Evolutionary conservation across 2,888 invertebrate species (phyloP), one percentile per base, ranked within the genome.

Genomic region (Tetramorium bicarinatum): DNA sequence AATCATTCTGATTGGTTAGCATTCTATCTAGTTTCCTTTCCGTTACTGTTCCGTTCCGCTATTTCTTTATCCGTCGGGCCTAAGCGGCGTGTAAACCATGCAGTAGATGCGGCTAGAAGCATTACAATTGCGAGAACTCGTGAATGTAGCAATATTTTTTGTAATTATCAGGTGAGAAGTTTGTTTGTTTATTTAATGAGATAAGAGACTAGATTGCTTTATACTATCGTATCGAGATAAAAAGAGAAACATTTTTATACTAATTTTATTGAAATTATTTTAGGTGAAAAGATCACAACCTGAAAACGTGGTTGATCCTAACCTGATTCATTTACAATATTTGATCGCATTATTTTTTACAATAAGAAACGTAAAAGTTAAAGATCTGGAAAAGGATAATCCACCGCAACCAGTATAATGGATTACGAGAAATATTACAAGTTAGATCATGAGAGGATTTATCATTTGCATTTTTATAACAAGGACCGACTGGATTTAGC

Each of bases 391-490:
- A 3, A 15, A 25, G n/a, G 1, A 11, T 29, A 21, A 38, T 21
- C 21, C 11, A 7, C 7, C n/a, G 4, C 18, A 25, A 62, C 34
- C 4, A 21, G 1, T 52, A 21, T 9, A 11, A 88, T 88, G 87
- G 54, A 87, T 52, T 47, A 56, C 4, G 67, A 82, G 0, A 67
- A 74, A 1, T 90, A 84, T 83, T 88, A 85, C 15, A n/a, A 61
- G 6, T 0, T 0, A 21, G 69, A 21, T n/a, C 0, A 0, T 0
- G 38, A 85, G 21, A 81, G 82, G 0, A 1, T 6, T 0, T 90
- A 87, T 18, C 1, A 38, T 8, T 0, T 90, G 52, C 86, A 87
- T 49, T 90, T 89, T 47, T 13, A 61, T 1, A 90, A 89, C 74
- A 29, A 3, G 0, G 18, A 54, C 0, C 71, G 71, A 25, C 49